Base-by-base conservation (phyloP, 92 coral and sea anemone species). In the Bergia puertoricense region DNA sequence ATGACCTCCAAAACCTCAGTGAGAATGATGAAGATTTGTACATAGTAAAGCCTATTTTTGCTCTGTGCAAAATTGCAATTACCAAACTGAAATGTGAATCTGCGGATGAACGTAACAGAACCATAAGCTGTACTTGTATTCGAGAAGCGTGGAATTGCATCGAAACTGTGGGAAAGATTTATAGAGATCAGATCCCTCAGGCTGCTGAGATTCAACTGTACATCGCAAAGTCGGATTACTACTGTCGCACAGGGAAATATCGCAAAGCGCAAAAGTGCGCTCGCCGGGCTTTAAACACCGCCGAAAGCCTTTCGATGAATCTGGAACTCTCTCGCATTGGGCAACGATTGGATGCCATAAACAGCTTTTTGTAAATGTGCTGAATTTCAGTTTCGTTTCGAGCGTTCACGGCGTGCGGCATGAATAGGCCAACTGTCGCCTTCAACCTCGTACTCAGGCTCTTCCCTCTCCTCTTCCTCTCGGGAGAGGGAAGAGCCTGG, bases 61-160 rank as follows among this genome's bases (percentile, higher is more conserved):
- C 65, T n/a, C 42, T 82, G 62, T 68, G 43, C 77, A 82, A 82
- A 82, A 68, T 68, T 8, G 86, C 86, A 67, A 67, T 82, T 11
- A 42, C 14, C 0, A 82, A 82, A 82, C 76, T 82, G 14, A 67
- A 43, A 42, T 82, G 86, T 48, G 81, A 78, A 0, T 5, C 15
- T 23, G 0, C 5, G 22, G 81, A 2, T 48, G 65, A 78, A 45
- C 74, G 50, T 39, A 59, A 81, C 72, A 18, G 18, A 43, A 81
- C 39, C 85, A 56, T 81, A 16, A 81, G 44, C 2, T 51, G 65
- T 8, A 38, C 30, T 7, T 62, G 73, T 56, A 81, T 81, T 62
- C 48, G 73, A 59, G 75, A 81, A 15, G 85, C 85, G 1, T 0
- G 74, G 48, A 56, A 81, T 11, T 59, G 74, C 75, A 81, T 81